Percentiles rank a stretch among this genome's conserved stretches.
Evolutionary conservation across 2,888 invertebrate genomes (phyloP).

Genomic region (Alsophila aescularia): DNA sequence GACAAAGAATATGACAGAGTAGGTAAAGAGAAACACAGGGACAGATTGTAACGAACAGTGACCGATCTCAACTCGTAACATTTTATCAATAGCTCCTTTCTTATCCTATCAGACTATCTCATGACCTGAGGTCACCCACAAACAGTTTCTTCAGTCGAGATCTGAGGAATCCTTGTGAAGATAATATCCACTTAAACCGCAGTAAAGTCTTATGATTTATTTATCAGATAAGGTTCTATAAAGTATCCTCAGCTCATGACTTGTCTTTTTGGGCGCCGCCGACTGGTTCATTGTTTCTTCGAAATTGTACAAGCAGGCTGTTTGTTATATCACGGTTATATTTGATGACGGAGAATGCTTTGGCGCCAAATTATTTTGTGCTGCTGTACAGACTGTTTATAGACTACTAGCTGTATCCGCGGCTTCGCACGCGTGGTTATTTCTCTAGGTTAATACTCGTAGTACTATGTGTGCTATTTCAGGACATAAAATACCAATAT

Average conservation of each 20-base stretch:
- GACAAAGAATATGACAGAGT: not conserved
- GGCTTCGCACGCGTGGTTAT: too few relatives aligned
- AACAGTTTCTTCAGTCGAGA: constrained; percentile 54
- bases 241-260: constrained; percentile 34
- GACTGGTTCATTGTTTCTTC: constrained; percentile 8
- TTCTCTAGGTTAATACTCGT: too few relatives aligned
- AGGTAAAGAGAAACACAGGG: not conserved
- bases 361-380: constrained; percentile 4
- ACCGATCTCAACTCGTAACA: constrained; percentile 14
- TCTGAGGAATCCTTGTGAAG: constrained; percentile 66
- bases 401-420: too few relatives aligned
- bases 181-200: constrained; percentile 74
- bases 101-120: constrained; percentile 50
- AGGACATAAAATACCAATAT: too few relatives aligned
- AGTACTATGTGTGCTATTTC: too few relatives aligned
- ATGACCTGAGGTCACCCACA: constrained; percentile 60
- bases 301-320: constrained; percentile 5
- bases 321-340: constrained; percentile 1
- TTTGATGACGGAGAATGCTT: not conserved
- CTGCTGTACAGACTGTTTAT: too few relatives aligned
- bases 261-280: constrained; percentile 23
- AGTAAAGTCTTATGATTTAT: constrained; percentile 76
- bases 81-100: constrained; percentile 27
- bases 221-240: constrained; percentile 54
- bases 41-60: constrained; percentile 16